Base-by-base conservation (phyloP, 2,113 vertebrate genomes). In the Motacilla alba region DNA sequence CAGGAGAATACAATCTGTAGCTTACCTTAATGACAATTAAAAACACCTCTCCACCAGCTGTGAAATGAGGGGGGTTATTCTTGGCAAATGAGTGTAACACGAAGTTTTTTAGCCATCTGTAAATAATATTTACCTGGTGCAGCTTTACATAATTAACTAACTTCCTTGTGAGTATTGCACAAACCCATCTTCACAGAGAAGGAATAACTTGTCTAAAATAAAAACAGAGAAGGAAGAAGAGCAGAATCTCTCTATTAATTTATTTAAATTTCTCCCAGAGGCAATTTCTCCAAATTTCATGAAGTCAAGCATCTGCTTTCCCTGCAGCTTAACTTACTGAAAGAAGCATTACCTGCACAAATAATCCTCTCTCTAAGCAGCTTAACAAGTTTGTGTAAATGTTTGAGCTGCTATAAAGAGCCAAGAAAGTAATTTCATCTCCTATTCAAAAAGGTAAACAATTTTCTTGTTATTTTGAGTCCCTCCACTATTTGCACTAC, bases 61-160 rank as follows among this genome's bases (percentile, higher is more conserved):
- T 37, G 58, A 43, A 55, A 87, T 80, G 53, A 81, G 44, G 35
- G 63, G 87, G 30, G 35, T 81, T 95, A 93, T 96, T 97, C 96
- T 83, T 72, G 41, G 88, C 59, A 97, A 97, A 97, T 93, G 55
- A 96, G 52, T 70, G 78, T 55, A 97, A 96, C 93, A n/a, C 37
- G 63, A 64, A 79, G 20, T 90, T 97, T 92, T 92, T 93, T 94
- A 93, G 69, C 76, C 80, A 84, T 95, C 95, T 97, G 94, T 95
- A 98, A 97, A 96, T 88, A 96, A 87, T 39, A 55, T 94, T 97
- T 97, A 98, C 94, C 95, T 98, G 94, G 79, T 97, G 91, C 85
- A 97, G 87, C 84, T 97, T 95, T 95, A 90, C 75, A 72, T 97
- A 96, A 96, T 97, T 96, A 94, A 96, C 92, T 83, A 2, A 74